These are phyloP conservation scores for Drosophila carrolli DNA, from an alignment of 1,140 invertebrate species.

Conservation along the genomic window DNA sequence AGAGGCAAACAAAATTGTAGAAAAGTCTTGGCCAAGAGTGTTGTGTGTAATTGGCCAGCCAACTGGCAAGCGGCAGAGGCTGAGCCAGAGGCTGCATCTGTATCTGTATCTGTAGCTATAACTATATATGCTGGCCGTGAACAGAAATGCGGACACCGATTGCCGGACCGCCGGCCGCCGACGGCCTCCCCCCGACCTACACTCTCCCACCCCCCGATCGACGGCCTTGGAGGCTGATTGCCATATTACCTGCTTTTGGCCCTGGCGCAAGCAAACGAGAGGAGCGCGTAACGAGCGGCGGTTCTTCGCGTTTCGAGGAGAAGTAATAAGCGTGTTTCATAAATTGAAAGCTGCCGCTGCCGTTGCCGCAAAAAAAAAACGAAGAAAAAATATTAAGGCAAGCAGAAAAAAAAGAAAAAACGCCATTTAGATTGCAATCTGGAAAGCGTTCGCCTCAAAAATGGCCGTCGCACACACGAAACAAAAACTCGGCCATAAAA, in stretches of 20 bases:
- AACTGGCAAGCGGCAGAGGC: constrained; percentile 23
- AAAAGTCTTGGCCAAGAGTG: constrained; percentile 73
- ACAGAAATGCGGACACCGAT: constrained; percentile 46
- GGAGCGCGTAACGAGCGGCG: constrained; percentile 54
- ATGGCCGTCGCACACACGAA: constrained; percentile 73
- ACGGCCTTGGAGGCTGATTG: constrained; percentile 72
- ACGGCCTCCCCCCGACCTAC: constrained; percentile 7
- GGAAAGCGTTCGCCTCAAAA: constrained; percentile 69
- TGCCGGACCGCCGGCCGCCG: constrained; percentile 10
- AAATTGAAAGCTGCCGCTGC: constrained; percentile 75
- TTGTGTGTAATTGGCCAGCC: constrained; percentile 67
- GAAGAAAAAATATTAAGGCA: constrained; percentile 68
- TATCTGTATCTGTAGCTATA: constrained; percentile 28
- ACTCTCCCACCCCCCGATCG: constrained; percentile 16
- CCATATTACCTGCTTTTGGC: constrained; percentile 45
- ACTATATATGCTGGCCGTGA: constrained; percentile 43
- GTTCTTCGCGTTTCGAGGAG: constrained; percentile 11
- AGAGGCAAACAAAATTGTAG: constrained; percentile 57
- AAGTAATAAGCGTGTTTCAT: constrained; percentile 79
- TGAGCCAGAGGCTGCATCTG: constrained; percentile 9
- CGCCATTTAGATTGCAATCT: constrained; percentile 78
- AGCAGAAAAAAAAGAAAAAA: constrained; percentile 47
- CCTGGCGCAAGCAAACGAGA: constrained; percentile 58
- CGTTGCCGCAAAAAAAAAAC: constrained; percentile 23
- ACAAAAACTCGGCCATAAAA: constrained; percentile 75